A percentile compares a stretch with the other conserved stretches of the same genome.
Evolutionary conservation across 2,888 invertebrate genomes (phyloP).

Genomic region (Oligia latruncula): DNA sequence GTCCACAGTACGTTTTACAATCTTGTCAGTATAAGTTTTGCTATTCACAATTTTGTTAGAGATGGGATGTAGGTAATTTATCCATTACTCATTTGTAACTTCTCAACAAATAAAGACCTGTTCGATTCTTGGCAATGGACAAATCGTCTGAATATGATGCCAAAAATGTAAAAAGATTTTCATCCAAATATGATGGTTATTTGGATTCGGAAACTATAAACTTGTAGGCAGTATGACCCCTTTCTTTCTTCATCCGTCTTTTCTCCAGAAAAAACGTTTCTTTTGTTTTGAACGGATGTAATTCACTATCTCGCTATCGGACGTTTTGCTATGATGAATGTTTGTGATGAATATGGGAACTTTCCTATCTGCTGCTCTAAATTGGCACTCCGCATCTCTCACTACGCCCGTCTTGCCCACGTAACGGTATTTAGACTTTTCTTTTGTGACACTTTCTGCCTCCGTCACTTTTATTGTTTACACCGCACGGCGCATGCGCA

Average conservation of each 20-base stretch:
- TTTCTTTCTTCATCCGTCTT: background rate
- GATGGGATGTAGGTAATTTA: background rate
- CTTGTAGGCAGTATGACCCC: background rate
- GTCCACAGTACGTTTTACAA: background rate
- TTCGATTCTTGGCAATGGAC: background rate
- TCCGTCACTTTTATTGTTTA: background rate
- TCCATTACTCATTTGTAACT: background rate
- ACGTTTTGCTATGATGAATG: background rate
- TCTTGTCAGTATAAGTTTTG: background rate
- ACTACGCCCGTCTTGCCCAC: background rate
- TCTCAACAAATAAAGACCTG: background rate
- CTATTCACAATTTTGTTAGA: too few relatives aligned
- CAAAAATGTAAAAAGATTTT: background rate
- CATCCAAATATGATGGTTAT: background rate
- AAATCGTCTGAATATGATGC: background rate
- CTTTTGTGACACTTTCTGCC: background rate
- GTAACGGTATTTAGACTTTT: background rate
- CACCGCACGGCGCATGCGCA: too few relatives aligned
- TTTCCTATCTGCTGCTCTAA: conserved; percentile 2
- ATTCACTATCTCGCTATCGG: background rate
- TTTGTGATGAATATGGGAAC: background rate
- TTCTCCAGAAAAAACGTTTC: background rate
- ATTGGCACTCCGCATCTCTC: background rate
- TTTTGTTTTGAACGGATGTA: background rate
- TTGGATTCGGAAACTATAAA: background rate